Evolutionary conservation across 2,888 invertebrate genomes (phyloP).

Genomic region (Stegophylla sp.): DNA sequence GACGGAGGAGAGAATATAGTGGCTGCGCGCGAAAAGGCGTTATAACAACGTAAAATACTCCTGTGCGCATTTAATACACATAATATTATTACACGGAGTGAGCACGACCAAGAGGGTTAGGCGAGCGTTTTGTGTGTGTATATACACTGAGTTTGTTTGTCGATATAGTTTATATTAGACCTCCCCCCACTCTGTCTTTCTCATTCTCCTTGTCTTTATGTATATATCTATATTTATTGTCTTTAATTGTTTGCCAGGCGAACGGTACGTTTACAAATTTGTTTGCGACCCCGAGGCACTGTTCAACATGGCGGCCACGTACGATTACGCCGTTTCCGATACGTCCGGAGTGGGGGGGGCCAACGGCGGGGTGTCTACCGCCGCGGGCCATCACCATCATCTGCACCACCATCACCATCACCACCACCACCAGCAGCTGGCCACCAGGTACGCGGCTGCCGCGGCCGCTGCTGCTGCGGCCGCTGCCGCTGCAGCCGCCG

Average conservation of each 20-base stretch:
- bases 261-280: constrained; percentile 95
- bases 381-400: constrained; percentile 29
- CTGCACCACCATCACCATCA: constrained; percentile 36
- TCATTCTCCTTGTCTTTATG: too few relatives aligned
- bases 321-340: constrained; percentile 50
- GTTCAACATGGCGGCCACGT: constrained; percentile 73
- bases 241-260: constrained; percentile 70
- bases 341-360: constrained; percentile 1
- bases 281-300: constrained; percentile 93
- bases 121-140: background rate
- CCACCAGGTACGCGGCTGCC: constrained; percentile 43
- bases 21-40: background rate
- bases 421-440: constrained; percentile 42
- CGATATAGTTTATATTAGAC: background rate
- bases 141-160: background rate
- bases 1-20: background rate
- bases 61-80: background rate
- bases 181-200: too few relatives aligned
- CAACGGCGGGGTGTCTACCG: background rate
- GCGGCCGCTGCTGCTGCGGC: constrained; percentile 25
- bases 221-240: background rate
- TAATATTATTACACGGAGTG: background rate
- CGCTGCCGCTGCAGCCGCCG: constrained; percentile 17
- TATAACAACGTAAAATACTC: background rate
- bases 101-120: background rate